These are phyloP conservation scores for Aricia artaxerxes DNA, from an alignment of 2,888 invertebrate genomes.

Conservation along the genomic window DNA sequence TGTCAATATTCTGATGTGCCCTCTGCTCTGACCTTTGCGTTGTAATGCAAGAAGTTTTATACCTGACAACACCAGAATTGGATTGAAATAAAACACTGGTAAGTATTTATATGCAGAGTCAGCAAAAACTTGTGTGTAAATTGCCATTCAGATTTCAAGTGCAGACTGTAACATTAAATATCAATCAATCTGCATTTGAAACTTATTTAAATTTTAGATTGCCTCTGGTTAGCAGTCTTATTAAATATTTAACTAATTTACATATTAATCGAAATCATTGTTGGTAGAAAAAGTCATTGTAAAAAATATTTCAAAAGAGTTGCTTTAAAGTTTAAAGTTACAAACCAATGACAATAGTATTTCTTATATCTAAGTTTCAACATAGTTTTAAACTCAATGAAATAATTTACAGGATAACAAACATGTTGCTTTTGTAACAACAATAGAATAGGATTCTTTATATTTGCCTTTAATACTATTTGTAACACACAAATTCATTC, in stretches of 20 bases:
- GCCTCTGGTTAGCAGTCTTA: constrained; percentile 5
- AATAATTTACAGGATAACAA: constrained; percentile 73
- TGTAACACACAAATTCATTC: constrained; percentile 65
- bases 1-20: no score
- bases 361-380: constrained; percentile 43
- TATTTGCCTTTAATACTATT: constrained; percentile 64
- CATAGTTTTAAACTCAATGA: constrained; percentile 66
- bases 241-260: constrained; percentile 9
- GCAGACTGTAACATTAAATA: background rate
- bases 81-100: background rate
- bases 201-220: background rate
- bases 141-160: no score
- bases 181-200: constrained; percentile 2
- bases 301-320: constrained; percentile 32
- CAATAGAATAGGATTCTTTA: constrained; percentile 65
- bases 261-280: constrained; percentile 50
- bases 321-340: constrained; percentile 52
- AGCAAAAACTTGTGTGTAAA: background rate
- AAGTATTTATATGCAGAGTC: background rate
- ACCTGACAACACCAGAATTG: background rate
- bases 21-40: no score
- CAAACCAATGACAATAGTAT: constrained; percentile 60
- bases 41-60: no score
- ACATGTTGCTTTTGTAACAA: constrained; percentile 67
- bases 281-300: constrained; percentile 16